Evolutionary conservation across 1,140 invertebrate species (phyloP).

Genomic region (Pogonus chalceus): DNA sequence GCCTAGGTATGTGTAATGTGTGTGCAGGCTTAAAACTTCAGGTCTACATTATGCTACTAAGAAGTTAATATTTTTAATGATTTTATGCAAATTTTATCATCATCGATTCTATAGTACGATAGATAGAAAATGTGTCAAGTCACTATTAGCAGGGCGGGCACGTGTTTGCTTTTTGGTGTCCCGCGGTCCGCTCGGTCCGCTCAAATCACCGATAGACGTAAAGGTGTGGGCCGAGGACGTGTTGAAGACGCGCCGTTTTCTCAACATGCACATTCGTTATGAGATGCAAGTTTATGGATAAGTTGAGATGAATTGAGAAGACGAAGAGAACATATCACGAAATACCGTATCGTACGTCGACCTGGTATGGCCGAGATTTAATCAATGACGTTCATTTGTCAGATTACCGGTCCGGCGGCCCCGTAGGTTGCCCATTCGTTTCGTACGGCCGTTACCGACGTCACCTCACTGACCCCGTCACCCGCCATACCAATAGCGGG

Average conservation of each 20-base stretch:
- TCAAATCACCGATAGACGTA: background rate
- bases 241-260: background rate
- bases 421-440: background rate
- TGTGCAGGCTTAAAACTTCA: background rate
- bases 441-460: background rate
- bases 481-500: too few species aligned
- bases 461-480: constrained; percentile 1
- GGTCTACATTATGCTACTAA: background rate
- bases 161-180: background rate
- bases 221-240: background rate
- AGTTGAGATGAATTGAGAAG: too few species aligned
- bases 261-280: too few species aligned
- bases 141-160: background rate
- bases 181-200: background rate
- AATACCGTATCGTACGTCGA: background rate
- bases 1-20: background rate
- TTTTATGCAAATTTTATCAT: constrained; percentile 4
- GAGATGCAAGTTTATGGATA: too few species aligned
- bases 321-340: too few species aligned
- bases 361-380: background rate
- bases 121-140: background rate
- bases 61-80: constrained; percentile 5
- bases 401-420: background rate
- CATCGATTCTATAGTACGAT: background rate
- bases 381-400: constrained; percentile 7